Base-by-base conservation (phyloP, 2,113 vertebrate species). In the Neodontobutis hainanensis region DNA sequence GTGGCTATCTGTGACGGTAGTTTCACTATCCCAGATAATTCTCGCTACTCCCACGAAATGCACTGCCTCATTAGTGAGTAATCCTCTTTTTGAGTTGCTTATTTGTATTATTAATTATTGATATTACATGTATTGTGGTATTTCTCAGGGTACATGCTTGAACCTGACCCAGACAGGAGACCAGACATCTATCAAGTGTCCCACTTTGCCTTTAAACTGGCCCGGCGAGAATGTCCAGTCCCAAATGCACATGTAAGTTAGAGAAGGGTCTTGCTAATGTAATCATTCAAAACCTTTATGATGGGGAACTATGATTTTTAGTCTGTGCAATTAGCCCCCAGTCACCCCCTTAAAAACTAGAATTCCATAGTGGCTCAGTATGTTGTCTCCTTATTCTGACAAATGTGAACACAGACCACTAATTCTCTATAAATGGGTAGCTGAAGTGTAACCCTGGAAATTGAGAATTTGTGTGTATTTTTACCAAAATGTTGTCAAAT, bases 121-220 rank as follows among this genome's bases (percentile, higher is more conserved):
- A 12, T n/a, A n/a, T 45, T 14, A 15, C 9, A 3, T 49, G 4
- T 19, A 51, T n/a, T 36, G 2, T 15, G 12, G 38, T 42, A 71
- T 19, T 48, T 69, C 38, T 77, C 68, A 97, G 97, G 97, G 68
- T 99, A 98, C 75, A 99, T 98, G 95, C 93, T 99, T 77, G 97
- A 99, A 80, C 97, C 95, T 81, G 97, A 99, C 78, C 95, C 97
- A 12, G 96, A 98, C 59, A 92, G 92, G 78, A 95, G 97, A 77
- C 97, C 97, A 6, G 96, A 99, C 87, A 96, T 99, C 87, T 98
- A 98, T 90, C 96, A 96, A 82, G 94, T 98, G 67, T 98, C 97
- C 65, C 94, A 96, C 92, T 96, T 98, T 78, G 94, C 96, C 51
- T 99, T 98, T 89, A 98, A 94, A 81, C 81, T 97, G 70, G 91